phyloP scores from a whole-genome alignment of 2,113 vertebrate species.

The Brachypodius melanocephalos region DNA sequence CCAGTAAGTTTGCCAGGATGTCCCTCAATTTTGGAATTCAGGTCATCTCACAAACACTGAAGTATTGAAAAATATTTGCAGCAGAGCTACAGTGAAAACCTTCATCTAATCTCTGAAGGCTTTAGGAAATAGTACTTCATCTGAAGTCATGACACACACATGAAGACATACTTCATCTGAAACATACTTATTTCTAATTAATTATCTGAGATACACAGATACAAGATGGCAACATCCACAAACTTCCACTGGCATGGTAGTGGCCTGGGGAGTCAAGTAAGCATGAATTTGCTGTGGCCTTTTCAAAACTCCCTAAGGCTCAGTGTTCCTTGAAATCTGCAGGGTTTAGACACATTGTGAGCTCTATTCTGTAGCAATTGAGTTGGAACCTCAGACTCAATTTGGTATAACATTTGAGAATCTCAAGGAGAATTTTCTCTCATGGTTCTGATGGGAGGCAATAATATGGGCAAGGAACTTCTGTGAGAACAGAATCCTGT shows the following conservation, averaged over 20 bases:
- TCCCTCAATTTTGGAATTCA: not conserved
- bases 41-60: not conserved
- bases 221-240: not conserved
- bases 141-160: not conserved
- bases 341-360: not conserved
- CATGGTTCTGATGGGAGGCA: not conserved
- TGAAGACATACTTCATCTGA: not conserved
- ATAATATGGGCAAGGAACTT: not conserved
- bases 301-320: not conserved
- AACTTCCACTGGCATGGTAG: not conserved
- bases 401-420: not conserved
- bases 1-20: not conserved
- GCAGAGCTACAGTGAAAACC: not conserved
- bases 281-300: not conserved
- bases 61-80: not conserved
- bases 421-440: not conserved
- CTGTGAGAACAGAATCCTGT: not conserved
- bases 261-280: not conserved
- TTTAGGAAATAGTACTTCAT: not conserved
- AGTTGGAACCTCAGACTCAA: not conserved
- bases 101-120: not conserved
- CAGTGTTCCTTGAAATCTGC: not conserved
- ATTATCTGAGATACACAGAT: not conserved
- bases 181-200: not conserved
- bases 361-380: not conserved